Evolutionary conservation across 2,888 invertebrate species (phyloP), one percentile per base, ranked within the genome.

Genomic region (Heliconius cydno): DNA sequence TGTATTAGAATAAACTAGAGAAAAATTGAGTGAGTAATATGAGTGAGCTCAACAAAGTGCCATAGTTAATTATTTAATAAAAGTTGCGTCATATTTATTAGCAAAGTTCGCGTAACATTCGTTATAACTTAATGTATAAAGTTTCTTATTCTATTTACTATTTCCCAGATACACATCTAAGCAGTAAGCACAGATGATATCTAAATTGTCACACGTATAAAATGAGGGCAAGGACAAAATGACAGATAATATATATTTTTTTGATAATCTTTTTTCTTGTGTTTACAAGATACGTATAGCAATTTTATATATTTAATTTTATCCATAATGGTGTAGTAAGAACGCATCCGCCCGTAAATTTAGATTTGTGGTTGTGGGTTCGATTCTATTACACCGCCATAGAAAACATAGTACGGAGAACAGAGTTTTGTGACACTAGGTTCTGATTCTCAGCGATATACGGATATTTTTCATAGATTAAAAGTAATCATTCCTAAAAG

Each of bases 81-180:
- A 60, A 73, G n/a, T 76, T 76, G n/a, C 30, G n/a, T 66, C n/a
- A 67, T 67, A 66, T 57, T 34, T 46, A 67, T 76, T 34, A 67
- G 13, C 30, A 19, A 66, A 63, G 63, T 41, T 19, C 13, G 7
- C 15, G 28, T 28, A 65, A 70, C 41, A 15, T 13, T 60, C 22
- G 30, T 60, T 15, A 38, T 60, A 73, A 15, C n/a, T 73, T 73
- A 73, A 73, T 60, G 38, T 13, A 34, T 34, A 65, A 71, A 77
- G 71, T 71, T 71, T 77, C 46, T 41, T 71, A 63, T 30, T 71
- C 67, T 77, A 28, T 77, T 34, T 52, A 38, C 19, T 28, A 60
- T 60, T 34, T n/a, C n/a, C 30, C n/a, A 78, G 72, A 78, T 78
- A 65, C n/a, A 28, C 41, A 77, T 71, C 72, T 66, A 63, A n/a